Base-by-base conservation (phyloP, 2,888 invertebrate species). In the Branchellion lobata region DNA sequence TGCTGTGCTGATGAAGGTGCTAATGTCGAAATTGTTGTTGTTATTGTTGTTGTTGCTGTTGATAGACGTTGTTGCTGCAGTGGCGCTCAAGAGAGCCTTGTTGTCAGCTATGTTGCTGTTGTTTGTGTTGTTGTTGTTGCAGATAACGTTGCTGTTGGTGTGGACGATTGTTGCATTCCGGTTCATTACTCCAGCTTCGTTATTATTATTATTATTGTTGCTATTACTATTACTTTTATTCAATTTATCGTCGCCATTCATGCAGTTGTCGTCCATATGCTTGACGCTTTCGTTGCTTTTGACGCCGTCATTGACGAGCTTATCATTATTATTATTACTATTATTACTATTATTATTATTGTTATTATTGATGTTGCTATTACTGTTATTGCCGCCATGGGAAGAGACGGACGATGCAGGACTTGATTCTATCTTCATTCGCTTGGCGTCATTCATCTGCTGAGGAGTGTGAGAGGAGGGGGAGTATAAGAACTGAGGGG, bases 11-110 rank as follows among this genome's bases (percentile, higher is more conserved):
- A 69, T 69, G 31, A 69, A 33, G 31, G 34, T 69, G 31, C 21
- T 69, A 29, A 69, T 69, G 69, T 69, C 34, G 33, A 69, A 34
- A n/a, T 31, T 33, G 69, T 31, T 69, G 65, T 27, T 65, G 65
- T 27, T 65, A 21, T n/a, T 65, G 69, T 31, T 69, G 65, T 27
- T 65, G 65, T 27, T 65, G 29, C 8, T 65, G 33, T 33, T 69
- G 33, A 69, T n/a, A 8, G 34, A 33, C 3, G 69, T 21, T 27
- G 69, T 34, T 29, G 69, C 3, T 65, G 65, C 65, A 14, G 69
- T 57, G 61, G 61, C 61, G 21, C n/a, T 57, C 5, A 57, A n/a
- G 5, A 57, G 24, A 24, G 21, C 3, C 24, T 57, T 57, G 61
- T 57, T 57, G 21, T 57, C 61, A 47, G 47, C 11, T 8, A 47